phyloP scores from a whole-genome alignment of 2,888 invertebrate genomes.

The Glomeris marginata region DNA sequence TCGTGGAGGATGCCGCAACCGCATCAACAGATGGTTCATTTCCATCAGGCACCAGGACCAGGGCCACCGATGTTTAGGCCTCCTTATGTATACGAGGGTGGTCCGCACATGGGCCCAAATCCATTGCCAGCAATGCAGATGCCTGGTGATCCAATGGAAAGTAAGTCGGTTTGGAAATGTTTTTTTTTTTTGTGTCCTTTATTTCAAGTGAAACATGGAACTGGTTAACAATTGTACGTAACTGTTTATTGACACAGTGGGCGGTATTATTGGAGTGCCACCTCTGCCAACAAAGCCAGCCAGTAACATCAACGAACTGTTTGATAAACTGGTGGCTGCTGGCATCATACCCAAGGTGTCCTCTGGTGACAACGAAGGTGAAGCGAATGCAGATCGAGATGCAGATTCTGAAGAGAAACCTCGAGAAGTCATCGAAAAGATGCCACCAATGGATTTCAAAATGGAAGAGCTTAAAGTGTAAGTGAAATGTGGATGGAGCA shows the following conservation, averaged over 20 bases:
- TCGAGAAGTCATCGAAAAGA: conserved; percentile 15
- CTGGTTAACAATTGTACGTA: conserved; percentile 2
- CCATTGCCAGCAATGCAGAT: no score
- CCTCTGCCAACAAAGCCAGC: conserved; percentile 20
- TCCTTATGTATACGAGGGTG: no score
- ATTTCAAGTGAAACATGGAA: no score
- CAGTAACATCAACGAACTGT: conserved; percentile 62
- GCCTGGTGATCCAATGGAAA: no score
- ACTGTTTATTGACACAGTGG: not conserved
- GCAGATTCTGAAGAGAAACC: conserved; percentile 15
- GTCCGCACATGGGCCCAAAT: no score
- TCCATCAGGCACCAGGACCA: no score
- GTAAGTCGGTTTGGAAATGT: no score
- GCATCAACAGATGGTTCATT: no score
- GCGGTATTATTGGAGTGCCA: not conserved
- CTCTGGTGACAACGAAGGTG: not conserved
- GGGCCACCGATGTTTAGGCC: no score
- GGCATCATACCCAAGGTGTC: conserved; percentile 47
- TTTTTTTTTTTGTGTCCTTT: no score
- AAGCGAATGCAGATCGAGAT: conserved; percentile 1
- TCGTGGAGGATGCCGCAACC: no score
- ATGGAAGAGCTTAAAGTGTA: conserved; percentile 59
- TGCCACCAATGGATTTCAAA: conserved; percentile 40
- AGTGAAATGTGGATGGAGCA: conserved; percentile 26
- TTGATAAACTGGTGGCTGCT: conserved; percentile 68